A percentile compares a stretch with the other conserved stretches of the same genome.
Conservation (phyloP, 2,888 invertebrate genomes). For the Luperina testacea region DNA sequence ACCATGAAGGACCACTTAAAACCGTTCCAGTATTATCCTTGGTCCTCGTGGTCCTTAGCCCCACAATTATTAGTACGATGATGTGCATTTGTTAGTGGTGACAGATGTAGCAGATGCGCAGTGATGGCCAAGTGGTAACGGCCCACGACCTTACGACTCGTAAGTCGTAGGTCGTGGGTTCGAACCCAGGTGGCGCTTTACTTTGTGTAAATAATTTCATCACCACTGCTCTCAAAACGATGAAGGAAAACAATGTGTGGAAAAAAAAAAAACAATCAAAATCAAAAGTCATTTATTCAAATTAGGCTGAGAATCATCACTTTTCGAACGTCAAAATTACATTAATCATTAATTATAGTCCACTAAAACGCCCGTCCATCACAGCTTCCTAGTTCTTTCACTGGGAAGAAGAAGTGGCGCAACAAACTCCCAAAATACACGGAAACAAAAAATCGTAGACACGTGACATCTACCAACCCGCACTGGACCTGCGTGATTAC, state of each 20-base stretch:
- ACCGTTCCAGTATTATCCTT: constrained; percentile 37
- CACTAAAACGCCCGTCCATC: background rate
- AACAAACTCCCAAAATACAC: background rate
- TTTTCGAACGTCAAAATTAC: background rate
- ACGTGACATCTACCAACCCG: no score
- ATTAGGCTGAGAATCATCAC: background rate
- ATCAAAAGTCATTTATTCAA: background rate
- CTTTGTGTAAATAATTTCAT: background rate
- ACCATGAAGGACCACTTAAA: constrained; percentile 64
- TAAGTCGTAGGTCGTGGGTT: background rate
- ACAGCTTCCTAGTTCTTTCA: background rate
- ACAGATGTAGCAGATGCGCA: background rate
- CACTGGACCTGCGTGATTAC: background rate
- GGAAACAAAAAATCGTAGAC: background rate
- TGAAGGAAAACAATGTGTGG: background rate
- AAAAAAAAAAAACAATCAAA: background rate
- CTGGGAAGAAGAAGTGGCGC: background rate
- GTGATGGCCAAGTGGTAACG: background rate
- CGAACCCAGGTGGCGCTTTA: background rate
- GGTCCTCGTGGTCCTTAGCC: constrained; percentile 5
- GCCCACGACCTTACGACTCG: background rate
- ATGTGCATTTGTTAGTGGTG: background rate
- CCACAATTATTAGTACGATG: constrained; percentile 1
- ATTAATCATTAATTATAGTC: background rate
- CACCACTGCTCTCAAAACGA: background rate